phyloP scores from a whole-genome alignment of 2,797 vertebrate genomes.

The Lepidocolaptes lacrymiger region DNA sequence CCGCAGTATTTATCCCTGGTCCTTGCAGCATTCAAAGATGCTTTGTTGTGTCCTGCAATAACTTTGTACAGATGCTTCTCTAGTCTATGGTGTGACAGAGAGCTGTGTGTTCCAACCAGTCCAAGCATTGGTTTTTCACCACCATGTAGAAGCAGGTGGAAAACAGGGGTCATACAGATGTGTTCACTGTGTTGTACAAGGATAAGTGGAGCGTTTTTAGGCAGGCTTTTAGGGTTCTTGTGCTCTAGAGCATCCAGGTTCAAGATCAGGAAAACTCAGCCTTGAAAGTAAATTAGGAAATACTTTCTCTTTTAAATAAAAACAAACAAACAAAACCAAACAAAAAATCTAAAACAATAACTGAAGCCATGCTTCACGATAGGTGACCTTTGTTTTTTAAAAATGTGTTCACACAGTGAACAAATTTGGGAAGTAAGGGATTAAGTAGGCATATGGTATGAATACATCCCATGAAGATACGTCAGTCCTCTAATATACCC shows the following conservation, averaged over 20 bases:
- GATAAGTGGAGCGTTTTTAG: fast-evolving
- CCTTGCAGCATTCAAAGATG: neutral
- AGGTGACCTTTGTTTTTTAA: neutral
- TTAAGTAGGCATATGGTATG: neutral
- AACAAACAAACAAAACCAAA: too few relatives aligned
- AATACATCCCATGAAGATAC: neutral
- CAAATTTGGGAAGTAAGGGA: neutral
- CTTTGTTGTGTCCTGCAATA: neutral
- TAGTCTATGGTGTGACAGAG: neutral
- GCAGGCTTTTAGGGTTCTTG: neutral
- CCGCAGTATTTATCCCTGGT: neutral
- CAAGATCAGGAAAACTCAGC: neutral
- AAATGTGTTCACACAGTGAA: neutral
- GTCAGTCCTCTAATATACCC: neutral
- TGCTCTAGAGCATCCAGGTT: neutral
- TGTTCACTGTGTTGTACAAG: neutral
- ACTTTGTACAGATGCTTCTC: neutral
- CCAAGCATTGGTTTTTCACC: neutral
- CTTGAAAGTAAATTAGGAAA: neutral
- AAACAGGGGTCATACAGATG: neutral
- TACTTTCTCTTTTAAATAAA: neutral
- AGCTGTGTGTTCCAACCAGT: neutral
- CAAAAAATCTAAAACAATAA: neutral
- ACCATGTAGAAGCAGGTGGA: neutral
- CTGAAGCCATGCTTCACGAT: neutral